These are phyloP conservation scores for Drosophila lutescens DNA, from an alignment of 2,888 invertebrate species.

Conservation along the genomic window DNA sequence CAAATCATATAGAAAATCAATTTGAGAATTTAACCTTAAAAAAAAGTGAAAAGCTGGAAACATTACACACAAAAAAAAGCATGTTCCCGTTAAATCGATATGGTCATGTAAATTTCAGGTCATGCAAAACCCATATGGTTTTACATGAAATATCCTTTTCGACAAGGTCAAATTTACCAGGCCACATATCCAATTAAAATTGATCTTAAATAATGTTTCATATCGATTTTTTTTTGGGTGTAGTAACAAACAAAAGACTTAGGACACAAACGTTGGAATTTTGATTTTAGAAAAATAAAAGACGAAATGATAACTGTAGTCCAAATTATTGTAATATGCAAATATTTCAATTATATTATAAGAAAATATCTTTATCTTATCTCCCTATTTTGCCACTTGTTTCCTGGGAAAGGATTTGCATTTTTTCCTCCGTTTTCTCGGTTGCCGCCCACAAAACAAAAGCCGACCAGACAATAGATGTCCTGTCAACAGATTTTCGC, in stretches of 20 bases:
- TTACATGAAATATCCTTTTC: no score
- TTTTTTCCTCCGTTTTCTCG: conserved; percentile 8
- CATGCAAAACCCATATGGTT: no score
- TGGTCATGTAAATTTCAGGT: no score
- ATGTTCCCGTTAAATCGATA: no score
- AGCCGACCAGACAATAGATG: conserved; percentile 33
- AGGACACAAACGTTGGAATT: no score
- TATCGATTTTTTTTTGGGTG: no score
- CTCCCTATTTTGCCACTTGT: not conserved
- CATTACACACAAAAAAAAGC: no score
- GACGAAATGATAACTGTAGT: not conserved
- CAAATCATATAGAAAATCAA: not conserved
- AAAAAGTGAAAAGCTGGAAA: no score
- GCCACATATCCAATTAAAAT: no score
- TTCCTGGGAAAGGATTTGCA: conserved; percentile 16
- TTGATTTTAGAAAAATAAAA: not conserved
- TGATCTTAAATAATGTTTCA: no score
- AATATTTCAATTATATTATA: not conserved
- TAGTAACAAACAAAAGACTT: no score
- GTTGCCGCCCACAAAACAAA: conserved; percentile 48
- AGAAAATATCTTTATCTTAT: not conserved
- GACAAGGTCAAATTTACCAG: no score
- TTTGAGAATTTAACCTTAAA: not conserved
- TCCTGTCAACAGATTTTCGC: conserved; percentile 12
- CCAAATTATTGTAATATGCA: not conserved